phyloP scores from a whole-genome alignment of 2,113 vertebrate species.

The Pseudopodoces humilis region DNA sequence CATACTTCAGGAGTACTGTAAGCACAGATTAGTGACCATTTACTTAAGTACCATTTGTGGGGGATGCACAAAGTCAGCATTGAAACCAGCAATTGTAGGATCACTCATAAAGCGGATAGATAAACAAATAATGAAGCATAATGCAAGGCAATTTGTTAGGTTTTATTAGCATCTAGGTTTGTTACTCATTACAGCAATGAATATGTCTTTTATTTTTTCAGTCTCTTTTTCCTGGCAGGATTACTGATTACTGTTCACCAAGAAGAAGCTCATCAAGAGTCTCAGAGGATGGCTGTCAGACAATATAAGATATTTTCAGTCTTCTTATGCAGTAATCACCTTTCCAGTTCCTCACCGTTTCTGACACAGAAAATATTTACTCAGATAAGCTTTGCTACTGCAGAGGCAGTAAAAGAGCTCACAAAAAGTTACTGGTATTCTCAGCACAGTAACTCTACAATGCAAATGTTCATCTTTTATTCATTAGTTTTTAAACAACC shows the following conservation, averaged over 20 bases:
- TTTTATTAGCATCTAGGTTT: not conserved
- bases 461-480: constrained; percentile 20
- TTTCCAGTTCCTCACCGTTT: not conserved
- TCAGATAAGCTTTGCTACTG: not conserved
- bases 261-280: not conserved
- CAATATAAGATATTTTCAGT: not conserved
- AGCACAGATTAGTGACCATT: not conserved
- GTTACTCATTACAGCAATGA: not conserved
- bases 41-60: not conserved
- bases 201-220: not conserved
- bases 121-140: not conserved
- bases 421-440: not conserved
- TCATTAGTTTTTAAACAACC: constrained; percentile 19
- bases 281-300: not conserved
- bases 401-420: not conserved
- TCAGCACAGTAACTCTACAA: not conserved
- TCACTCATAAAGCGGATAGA: not conserved
- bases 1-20: not conserved
- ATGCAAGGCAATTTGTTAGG: not conserved
- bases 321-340: not conserved
- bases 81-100: not conserved
- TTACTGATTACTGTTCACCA: not conserved
- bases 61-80: not conserved
- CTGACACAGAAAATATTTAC: constrained; percentile 2
- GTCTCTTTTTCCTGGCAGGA: not conserved